These are phyloP conservation scores for Actinia equina DNA, from an alignment of 64 coral and sea anemone species.

Conservation along the genomic window DNA sequence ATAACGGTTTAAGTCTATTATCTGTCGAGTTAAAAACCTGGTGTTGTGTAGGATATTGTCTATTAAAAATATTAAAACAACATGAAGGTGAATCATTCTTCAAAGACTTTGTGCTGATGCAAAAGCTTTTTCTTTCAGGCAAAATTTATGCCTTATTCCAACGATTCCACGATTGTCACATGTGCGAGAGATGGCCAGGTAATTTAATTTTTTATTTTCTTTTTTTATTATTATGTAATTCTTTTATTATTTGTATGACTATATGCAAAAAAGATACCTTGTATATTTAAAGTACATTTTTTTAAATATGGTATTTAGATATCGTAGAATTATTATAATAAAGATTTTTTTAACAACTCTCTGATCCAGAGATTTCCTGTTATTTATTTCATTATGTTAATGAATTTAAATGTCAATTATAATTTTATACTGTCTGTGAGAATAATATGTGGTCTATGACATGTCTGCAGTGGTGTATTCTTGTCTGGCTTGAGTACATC, in stretches of 20 bases:
- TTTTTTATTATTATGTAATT: neutral
- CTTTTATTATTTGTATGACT: neutral
- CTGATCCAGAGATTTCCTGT: no score
- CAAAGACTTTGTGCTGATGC: neutral
- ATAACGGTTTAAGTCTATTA: neutral
- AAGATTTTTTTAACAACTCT: no score
- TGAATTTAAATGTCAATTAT: no score
- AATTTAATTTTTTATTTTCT: neutral
- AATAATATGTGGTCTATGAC: no score
- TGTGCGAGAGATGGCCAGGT: constrained; percentile 99
- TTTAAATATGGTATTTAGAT: no score
- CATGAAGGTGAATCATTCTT: neutral
- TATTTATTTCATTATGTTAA: no score
- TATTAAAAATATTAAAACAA: neutral
- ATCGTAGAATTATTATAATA: no score
- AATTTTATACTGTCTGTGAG: no score
- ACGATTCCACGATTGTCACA: constrained; percentile 80
- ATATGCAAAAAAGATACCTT: no score
- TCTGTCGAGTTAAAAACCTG: neutral
- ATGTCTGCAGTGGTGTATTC: no score
- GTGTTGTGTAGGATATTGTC: neutral
- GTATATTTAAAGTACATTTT: no score
- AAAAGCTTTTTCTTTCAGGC: constrained; percentile 43
- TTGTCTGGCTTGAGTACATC: no score
- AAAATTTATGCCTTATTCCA: constrained; percentile 95